These are phyloP conservation scores for Eulithis prunata DNA, from an alignment of 2,888 invertebrate genomes.

Conservation along the genomic window DNA sequence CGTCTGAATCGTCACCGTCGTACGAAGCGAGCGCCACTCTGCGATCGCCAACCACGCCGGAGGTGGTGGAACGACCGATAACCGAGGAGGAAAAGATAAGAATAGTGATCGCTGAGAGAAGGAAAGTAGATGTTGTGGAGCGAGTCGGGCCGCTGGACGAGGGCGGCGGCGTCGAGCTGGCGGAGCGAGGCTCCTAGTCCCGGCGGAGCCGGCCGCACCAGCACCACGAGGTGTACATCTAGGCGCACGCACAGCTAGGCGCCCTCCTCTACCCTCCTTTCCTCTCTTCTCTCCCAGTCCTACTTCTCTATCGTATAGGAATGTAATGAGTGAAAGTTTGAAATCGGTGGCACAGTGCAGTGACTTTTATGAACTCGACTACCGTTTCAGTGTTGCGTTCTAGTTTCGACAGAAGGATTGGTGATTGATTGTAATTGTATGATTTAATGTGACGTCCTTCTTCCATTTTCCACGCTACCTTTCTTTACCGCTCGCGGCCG, in stretches of 20 bases:
- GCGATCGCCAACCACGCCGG: constrained; percentile 55
- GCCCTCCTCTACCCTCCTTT: constrained; percentile 33
- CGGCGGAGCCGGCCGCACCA: constrained; percentile 82
- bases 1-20: constrained; percentile 63
- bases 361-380: constrained; percentile 48
- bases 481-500: constrained; percentile 75
- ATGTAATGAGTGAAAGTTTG: constrained; percentile 68
- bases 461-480: constrained; percentile 53
- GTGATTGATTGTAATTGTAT: constrained; percentile 55
- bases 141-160: constrained; percentile 67
- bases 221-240: constrained; percentile 81
- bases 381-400: constrained; percentile 55
- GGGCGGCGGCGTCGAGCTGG: constrained; percentile 69
- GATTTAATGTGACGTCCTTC: constrained; percentile 51
- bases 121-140: constrained; percentile 76
- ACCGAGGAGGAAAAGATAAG: constrained; percentile 83
- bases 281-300: constrained; percentile 28
- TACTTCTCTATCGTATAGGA: constrained; percentile 53
- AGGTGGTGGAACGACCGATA: constrained; percentile 57
- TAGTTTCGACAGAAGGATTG: constrained; percentile 56
- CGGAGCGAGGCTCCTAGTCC: constrained; percentile 80
- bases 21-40: constrained; percentile 60
- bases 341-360: constrained; percentile 71
- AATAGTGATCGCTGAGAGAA: constrained; percentile 85
- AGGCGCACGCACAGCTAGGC: constrained; percentile 49